Conservation (phyloP, 2,888 invertebrate genomes). For the Fragum whitleyi region DNA sequence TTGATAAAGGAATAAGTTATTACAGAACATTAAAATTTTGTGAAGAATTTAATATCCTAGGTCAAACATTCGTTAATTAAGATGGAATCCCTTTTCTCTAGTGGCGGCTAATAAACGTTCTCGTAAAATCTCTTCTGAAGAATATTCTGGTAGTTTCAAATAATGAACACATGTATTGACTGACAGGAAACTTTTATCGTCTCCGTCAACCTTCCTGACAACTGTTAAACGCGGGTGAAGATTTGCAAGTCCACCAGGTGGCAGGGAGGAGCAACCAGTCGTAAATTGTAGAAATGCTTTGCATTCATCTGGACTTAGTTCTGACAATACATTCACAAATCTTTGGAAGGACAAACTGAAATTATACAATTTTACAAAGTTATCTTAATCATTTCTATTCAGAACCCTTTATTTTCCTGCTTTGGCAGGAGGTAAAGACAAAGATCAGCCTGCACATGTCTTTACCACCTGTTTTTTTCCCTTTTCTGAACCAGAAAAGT, state of each 20-base stretch:
- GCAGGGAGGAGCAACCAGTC: constrained; percentile 98
- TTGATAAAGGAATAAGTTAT: too few relatives aligned
- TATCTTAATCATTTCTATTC: too few relatives aligned
- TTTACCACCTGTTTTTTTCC: too few relatives aligned
- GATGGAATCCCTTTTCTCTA: constrained; percentile 98
- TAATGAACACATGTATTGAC: constrained; percentile 99
- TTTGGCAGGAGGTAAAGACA: too few relatives aligned
- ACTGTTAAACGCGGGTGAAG: constrained; percentile 98
- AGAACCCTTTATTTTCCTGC: too few relatives aligned
- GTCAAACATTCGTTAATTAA: constrained; percentile 89
- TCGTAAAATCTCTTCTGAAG: constrained; percentile 96
- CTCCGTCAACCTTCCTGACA: constrained; percentile 98
- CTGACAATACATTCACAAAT: constrained; percentile 96
- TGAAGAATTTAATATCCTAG: background rate
- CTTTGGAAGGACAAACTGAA: constrained; percentile 96
- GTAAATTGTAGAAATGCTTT: constrained; percentile 99
- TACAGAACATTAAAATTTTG: too few relatives aligned
- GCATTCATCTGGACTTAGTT: constrained; percentile 95
- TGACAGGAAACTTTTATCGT: constrained; percentile 98
- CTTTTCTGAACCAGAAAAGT: too few relatives aligned
- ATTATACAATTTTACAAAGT: too few relatives aligned
- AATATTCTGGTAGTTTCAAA: constrained; percentile 98
- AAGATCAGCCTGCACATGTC: too few relatives aligned
- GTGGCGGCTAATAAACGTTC: constrained; percentile 97
- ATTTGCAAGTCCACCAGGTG: constrained; percentile 97